Conservation (phyloP, 2,797 vertebrate species). For the Chaenodraco wilsoni region DNA sequence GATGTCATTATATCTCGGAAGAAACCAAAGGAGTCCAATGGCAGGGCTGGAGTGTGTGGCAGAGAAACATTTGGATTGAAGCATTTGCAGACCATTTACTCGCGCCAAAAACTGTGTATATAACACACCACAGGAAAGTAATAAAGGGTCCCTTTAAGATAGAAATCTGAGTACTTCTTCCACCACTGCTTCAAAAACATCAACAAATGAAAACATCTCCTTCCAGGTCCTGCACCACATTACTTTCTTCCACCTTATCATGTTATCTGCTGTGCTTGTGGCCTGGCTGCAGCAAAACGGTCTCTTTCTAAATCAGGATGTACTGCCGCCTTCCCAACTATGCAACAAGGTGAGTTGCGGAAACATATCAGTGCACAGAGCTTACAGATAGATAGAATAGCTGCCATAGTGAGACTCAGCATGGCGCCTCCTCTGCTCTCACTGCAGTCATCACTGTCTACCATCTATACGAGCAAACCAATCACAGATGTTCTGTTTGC, state of each 20-base stretch:
- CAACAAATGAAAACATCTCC: not conserved
- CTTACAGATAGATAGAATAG: conserved; percentile 55
- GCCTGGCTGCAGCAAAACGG: conserved; percentile 8
- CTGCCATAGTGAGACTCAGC: conserved; percentile 64
- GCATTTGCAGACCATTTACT: too few relatives aligned
- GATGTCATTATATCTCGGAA: too few relatives aligned
- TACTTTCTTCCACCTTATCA: conserved; percentile 13
- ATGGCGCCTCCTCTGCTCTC: conserved; percentile 63
- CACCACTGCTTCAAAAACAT: not conserved
- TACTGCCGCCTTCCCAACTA: conserved; percentile 9
- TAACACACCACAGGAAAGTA: not conserved
- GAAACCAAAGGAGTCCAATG: too few relatives aligned
- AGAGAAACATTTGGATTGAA: too few relatives aligned
- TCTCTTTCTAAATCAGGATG: conserved; percentile 46
- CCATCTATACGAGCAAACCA: conserved; percentile 59
- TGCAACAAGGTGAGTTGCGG: conserved; percentile 66
- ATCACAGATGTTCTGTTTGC: conserved; percentile 60
- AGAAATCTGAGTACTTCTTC: too few relatives aligned
- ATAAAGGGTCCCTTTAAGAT: too few relatives aligned
- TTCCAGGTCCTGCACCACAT: not conserved
- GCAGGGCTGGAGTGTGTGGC: too few relatives aligned
- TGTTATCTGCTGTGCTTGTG: conserved; percentile 16
- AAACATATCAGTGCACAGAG: conserved; percentile 55
- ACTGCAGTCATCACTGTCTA: conserved; percentile 38
- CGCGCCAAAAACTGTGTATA: too few relatives aligned